phyloP scores from a whole-genome alignment of 2,113 vertebrate species.

The Egretta garzetta region DNA sequence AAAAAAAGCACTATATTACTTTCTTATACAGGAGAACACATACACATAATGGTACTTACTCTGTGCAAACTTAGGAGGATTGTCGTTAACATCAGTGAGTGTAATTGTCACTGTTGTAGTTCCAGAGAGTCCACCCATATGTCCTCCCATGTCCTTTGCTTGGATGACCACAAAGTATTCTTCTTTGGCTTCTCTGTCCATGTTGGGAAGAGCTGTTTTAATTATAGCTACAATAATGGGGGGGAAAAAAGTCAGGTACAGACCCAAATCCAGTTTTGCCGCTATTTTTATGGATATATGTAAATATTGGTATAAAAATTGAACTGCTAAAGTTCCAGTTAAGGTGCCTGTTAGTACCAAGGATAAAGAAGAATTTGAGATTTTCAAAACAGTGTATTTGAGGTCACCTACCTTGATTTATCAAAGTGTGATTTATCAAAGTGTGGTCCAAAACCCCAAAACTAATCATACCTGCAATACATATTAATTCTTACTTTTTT shows the following conservation, averaged over 20 bases:
- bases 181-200: conserved; percentile 98
- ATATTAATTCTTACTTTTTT: not conserved
- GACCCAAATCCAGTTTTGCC: not conserved
- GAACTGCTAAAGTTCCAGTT: not conserved
- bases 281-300: not conserved
- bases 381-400: not conserved
- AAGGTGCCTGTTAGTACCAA: not conserved
- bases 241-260: conserved; percentile 5
- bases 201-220: conserved; percentile 95
- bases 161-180: conserved; percentile 98
- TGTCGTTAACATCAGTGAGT: conserved; percentile 95
- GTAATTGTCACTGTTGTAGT: conserved; percentile 95
- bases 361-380: not conserved
- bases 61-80: conserved; percentile 96
- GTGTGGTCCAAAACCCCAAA: not conserved
- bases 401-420: not conserved
- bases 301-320: not conserved
- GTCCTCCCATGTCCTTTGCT: conserved; percentile 99
- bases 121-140: conserved; percentile 95
- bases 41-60: conserved; percentile 79
- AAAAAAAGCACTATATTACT: not conserved
- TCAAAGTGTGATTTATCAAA: not conserved
- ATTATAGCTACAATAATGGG: conserved; percentile 85
- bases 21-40: not conserved
- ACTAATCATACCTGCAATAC: not conserved